A percentile compares a stretch with the other conserved stretches of the same genome.
Evolutionary conservation across 2,797 vertebrate genomes (phyloP).

Genomic region (Diglossa cyanea): DNA sequence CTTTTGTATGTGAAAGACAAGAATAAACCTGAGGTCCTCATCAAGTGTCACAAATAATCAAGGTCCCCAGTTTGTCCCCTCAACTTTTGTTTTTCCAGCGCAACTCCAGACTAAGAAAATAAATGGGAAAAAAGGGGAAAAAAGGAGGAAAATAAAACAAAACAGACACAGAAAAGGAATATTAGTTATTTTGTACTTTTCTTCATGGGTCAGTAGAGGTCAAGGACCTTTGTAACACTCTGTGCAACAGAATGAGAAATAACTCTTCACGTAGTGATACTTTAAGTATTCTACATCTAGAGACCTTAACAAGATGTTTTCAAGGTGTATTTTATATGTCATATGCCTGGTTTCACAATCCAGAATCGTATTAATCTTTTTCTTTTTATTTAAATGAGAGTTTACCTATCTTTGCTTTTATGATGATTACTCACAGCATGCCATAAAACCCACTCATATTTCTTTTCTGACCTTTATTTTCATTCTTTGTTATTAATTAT

Average conservation of each 20-base stretch:
- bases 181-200: neutral
- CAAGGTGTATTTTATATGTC: neutral
- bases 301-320: neutral
- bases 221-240: neutral
- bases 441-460: neutral
- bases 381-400: neutral
- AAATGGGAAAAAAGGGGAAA: fast-evolving
- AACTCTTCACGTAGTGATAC: neutral
- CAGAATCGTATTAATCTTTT: neutral
- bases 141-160: neutral
- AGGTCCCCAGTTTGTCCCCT: neutral
- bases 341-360: neutral
- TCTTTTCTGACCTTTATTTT: neutral
- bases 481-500: neutral
- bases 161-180: neutral
- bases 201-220: neutral
- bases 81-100: neutral
- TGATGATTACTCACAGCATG: neutral
- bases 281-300: neutral
- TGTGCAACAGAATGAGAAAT: neutral
- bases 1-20: neutral
- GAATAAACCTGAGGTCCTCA: neutral
- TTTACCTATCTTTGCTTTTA: neutral
- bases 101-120: neutral
- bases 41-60: neutral